Conservation (phyloP, 2,888 invertebrate genomes). For the Omphaloscelis lunosa region DNA sequence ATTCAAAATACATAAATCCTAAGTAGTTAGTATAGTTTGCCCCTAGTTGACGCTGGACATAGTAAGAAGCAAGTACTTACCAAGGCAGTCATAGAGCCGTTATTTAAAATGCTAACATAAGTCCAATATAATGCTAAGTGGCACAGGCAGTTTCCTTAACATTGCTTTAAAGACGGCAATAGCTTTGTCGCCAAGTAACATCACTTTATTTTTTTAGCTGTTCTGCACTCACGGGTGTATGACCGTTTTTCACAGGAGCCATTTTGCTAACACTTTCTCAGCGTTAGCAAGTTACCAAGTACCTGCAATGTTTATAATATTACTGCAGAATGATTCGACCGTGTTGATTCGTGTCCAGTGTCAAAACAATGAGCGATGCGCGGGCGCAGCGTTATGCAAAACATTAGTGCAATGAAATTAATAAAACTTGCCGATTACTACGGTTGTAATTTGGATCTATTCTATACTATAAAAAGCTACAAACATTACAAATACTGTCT, state of each 20-base stretch:
- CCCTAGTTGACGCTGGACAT: not conserved
- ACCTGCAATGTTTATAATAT: constrained; percentile 40
- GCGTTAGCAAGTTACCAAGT: not conserved
- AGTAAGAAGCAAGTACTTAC: not conserved
- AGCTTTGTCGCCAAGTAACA: not conserved
- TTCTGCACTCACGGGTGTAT: too few relatives aligned
- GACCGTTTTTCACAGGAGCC: not conserved
- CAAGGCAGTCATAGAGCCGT: not conserved
- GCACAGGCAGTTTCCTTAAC: not conserved
- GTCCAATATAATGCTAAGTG: not conserved
- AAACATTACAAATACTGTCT: not conserved
- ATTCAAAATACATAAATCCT: not conserved
- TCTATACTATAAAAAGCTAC: not conserved
- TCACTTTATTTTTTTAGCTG: not conserved
- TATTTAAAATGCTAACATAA: not conserved
- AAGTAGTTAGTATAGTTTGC: not conserved
- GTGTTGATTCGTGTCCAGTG: too few relatives aligned
- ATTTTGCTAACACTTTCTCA: constrained; percentile 6
- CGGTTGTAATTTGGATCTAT: not conserved
- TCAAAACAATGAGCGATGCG: constrained; percentile 49
- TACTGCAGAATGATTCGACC: constrained; percentile 8
- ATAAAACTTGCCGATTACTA: not conserved
- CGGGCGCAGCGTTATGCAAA: constrained; percentile 25
- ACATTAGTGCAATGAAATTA: constrained; percentile 8
- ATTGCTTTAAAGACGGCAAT: not conserved